Evolutionary conservation across 2,113 vertebrate genomes (phyloP).

Genomic region (Pholis gunnellus): DNA sequence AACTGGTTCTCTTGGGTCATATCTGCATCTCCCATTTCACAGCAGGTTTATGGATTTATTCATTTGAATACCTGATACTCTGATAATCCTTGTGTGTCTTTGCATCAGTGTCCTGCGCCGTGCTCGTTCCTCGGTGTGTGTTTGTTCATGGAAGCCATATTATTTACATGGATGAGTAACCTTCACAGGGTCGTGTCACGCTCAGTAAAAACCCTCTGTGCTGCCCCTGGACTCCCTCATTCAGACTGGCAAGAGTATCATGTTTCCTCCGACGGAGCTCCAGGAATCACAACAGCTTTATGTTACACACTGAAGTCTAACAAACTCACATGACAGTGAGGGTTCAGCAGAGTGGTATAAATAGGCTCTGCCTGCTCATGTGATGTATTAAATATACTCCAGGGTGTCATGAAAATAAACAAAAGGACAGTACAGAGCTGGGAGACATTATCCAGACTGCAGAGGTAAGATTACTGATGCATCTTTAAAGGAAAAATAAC

Average conservation of each 20-base stretch:
- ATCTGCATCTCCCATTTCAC: constrained; percentile 44
- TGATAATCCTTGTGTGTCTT: constrained; percentile 26
- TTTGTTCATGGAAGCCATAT: constrained; percentile 47
- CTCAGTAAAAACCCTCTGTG: constrained; percentile 53
- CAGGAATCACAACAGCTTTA: constrained; percentile 37
- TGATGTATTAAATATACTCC: constrained; percentile 48
- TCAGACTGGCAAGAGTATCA: constrained; percentile 40
- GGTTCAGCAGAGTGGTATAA: constrained; percentile 39
- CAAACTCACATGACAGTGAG: constrained; percentile 28
- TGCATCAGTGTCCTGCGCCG: constrained; percentile 11
- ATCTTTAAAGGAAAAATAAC: neutral
- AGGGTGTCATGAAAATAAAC: constrained; percentile 37
- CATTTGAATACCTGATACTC: constrained; percentile 42
- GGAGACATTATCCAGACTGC: neutral
- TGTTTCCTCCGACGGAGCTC: constrained; percentile 33
- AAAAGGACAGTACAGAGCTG: constrained; percentile 5
- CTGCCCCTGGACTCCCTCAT: constrained; percentile 12
- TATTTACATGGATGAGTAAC: constrained; percentile 68
- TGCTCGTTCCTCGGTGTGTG: constrained; percentile 12
- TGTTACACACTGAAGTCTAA: constrained; percentile 42
- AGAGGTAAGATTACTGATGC: neutral
- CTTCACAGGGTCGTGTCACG: constrained; percentile 69
- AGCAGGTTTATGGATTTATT: constrained; percentile 56
- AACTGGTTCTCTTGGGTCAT: constrained; percentile 25
- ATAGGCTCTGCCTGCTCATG: constrained; percentile 37